Evolutionary conservation across 1,140 invertebrate species (phyloP).

Genomic region (Myzus persicae): DNA sequence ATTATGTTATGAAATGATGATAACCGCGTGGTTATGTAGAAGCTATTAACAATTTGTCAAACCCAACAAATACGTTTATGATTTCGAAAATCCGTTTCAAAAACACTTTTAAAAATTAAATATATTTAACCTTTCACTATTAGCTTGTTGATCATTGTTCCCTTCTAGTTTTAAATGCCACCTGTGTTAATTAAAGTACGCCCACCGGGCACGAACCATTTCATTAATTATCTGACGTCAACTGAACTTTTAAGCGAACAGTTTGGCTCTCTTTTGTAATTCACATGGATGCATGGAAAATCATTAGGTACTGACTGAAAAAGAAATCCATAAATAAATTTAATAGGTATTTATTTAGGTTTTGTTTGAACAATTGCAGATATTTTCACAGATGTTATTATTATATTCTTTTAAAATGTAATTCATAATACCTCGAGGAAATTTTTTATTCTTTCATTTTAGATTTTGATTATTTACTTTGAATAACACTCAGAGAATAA

Average conservation of each 20-base stretch:
- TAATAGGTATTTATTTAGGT: neutral
- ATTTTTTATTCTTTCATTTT: neutral
- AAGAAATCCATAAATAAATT: neutral
- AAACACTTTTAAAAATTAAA: conserved; percentile 11
- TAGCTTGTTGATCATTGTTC: conserved; percentile 20
- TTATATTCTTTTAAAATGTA: neutral
- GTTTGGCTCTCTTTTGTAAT: neutral
- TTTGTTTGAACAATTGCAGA: neutral
- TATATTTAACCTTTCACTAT: conserved; percentile 52
- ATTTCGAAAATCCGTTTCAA: conserved; percentile 31
- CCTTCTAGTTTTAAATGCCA: conserved; percentile 51
- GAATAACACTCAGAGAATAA: neutral
- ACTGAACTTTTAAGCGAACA: conserved; percentile 28
- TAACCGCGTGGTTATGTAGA: neutral
- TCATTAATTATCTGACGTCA: conserved; percentile 40
- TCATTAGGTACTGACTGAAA: neutral
- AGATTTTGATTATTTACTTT: neutral
- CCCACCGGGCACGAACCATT: conserved; percentile 37
- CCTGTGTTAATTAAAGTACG: conserved; percentile 46
- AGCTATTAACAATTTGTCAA: conserved; percentile 41
- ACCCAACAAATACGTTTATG: neutral
- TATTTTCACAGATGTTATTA: neutral
- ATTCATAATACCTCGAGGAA: neutral
- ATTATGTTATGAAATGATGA: neutral
- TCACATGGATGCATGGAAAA: neutral